Base-by-base conservation (phyloP, 2,113 vertebrate species). In the Stigmatopora nigra region DNA sequence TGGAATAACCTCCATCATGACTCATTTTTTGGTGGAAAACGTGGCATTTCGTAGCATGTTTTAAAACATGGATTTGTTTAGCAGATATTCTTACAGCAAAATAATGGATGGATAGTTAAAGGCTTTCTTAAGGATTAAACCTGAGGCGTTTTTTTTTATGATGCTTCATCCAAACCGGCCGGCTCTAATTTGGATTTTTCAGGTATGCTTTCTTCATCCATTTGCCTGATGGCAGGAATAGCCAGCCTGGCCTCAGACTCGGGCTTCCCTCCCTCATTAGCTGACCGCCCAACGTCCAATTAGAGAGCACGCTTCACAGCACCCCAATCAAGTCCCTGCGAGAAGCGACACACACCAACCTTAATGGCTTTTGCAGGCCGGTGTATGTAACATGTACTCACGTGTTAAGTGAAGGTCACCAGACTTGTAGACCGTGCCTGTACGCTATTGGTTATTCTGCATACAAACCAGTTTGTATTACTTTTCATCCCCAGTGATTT, bases 361-460 rank as follows among this genome's bases (percentile, higher is more conserved):
- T 31, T 81, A 79, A 86, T 80, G 78, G 70, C 71, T 77, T 71
- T 71, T 69, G 70, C 84, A 85, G 77, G 58, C 64, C 51, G 56
- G 53, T 55, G 44, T 19, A 8, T 76, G 65, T 74, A 78, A 78
- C 76, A 82, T 82, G 78, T 82, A 80, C 78, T 79, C 79, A 72
- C 52, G 53, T 66, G 78, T 73, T 78, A 75, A 77, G 68, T 60
- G 16, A 61, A 61, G 74, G 67, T 69, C 62, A 63, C 69, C 76
- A 61, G 69, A 63, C 56, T 84, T 77, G 69, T 59, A 68, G 45
- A 76, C 73, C 58, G 63, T 69, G 55, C 62, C 61, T 63, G 64
- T 45, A 63, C 35, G 22, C 22, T 5, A 35, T 22, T 65, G 51
- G 31, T 31, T 70, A 56, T 31, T 56, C 53, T 14, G 2, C 53